Evolutionary conservation across 2,113 vertebrate species (phyloP), one percentile per base, ranked within the genome.

Genomic region (Fulica atra): DNA sequence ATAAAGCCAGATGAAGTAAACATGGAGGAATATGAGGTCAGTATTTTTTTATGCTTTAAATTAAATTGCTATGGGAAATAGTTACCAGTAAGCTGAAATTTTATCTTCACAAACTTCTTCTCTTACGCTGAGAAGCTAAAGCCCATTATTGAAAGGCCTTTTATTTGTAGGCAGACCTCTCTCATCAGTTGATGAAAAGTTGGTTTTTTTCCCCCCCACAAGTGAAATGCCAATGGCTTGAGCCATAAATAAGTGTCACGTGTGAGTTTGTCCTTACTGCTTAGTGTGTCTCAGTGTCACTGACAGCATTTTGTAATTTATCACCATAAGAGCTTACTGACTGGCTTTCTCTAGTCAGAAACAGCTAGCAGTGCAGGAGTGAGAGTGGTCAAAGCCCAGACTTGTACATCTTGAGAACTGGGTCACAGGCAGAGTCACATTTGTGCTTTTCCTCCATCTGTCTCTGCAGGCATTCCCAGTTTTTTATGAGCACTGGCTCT

Each of bases 1-100:
- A 99, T 99, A 97, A 99, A 99, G 93, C 99, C 99, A 3, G 98
- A 99, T 91, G 99, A 99, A 98, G 98, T 99, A 83, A 99, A 99
- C 97, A 98, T 99, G 98, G 99, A 99, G 23, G 99, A 99, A 85
- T 99, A 99, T 44, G 98, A 99, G 99, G 99, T 99, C 77, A 97
- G 98, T 97, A 78, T 86, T 64, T 64, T 44, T 89, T 29, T 64
- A 38, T 33, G 18, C 42, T 76, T 83, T 81, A 61, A 72, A n/a
- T 80, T 24, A 68, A 81, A 33, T 24, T 85, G 10, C 51, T 31
- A 40, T 24, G 5, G 60, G 53, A 66, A 89, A 48, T 72, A 72
- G 20, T 64, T 90, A 50, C 4, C 21, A 48, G 35, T 42, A 74
- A 85, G 21, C 29, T 65, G 36, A 86, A 53, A 85, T 94, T 95